phyloP scores from a whole-genome alignment of 1,140 invertebrate species.

The Drosophila pandora region DNA sequence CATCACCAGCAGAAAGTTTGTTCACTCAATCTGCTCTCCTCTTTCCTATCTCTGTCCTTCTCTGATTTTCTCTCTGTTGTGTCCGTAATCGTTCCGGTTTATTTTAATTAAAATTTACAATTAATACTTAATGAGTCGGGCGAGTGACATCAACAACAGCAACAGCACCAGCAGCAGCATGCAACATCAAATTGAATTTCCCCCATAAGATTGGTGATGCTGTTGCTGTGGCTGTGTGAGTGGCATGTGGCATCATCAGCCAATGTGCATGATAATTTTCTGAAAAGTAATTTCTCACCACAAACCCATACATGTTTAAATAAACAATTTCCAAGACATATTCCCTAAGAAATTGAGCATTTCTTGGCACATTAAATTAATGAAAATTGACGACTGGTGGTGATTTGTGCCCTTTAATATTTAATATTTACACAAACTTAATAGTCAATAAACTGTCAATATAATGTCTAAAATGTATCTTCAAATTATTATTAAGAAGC shows the following conservation, averaged over 20 bases:
- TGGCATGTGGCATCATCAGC: slow-evolving; percentile 21
- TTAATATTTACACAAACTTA: slow-evolving; percentile 18
- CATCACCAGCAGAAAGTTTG: slow-evolving; percentile 48
- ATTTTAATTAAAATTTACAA: slow-evolving; percentile 83
- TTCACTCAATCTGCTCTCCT: neutral
- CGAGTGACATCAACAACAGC: slow-evolving; percentile 60
- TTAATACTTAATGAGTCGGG: slow-evolving; percentile 79
- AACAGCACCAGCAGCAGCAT: slow-evolving; percentile 26
- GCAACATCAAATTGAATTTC: slow-evolving; percentile 71
- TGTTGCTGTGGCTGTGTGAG: slow-evolving; percentile 16
- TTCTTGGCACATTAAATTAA: slow-evolving; percentile 57
- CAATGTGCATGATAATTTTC: slow-evolving; percentile 56
- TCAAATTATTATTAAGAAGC: too few relatives aligned
- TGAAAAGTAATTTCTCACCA: slow-evolving; percentile 61
- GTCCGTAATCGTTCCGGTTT: slow-evolving; percentile 69
- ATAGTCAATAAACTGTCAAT: neutral
- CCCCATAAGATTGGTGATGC: slow-evolving; percentile 34
- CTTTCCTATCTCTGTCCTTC: too few relatives aligned
- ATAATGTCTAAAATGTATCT: neutral
- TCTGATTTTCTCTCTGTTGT: slow-evolving; percentile 14
- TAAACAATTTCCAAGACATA: neutral
- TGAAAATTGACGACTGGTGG: slow-evolving; percentile 25
- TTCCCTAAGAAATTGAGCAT: slow-evolving; percentile 29
- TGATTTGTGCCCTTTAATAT: slow-evolving; percentile 17
- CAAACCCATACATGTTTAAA: neutral